These are phyloP conservation scores for Pteronura brasiliensis DNA, from an alignment of 2,113 vertebrate species.

Conservation along the genomic window DNA sequence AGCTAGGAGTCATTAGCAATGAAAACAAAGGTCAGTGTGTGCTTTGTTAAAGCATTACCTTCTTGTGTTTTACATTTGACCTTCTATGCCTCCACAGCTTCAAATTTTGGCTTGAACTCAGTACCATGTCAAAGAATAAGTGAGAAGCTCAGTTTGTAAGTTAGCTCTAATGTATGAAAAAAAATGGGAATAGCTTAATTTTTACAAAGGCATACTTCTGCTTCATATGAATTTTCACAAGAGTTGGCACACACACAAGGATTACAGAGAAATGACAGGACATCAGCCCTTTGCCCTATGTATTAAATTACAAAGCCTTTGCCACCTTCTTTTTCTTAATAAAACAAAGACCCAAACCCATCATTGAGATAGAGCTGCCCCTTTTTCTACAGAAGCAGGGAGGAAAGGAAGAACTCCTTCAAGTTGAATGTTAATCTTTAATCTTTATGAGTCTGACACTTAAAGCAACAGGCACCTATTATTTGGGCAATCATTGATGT, in stretches of 20 bases:
- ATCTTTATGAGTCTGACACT: not conserved
- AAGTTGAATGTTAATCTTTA: not conserved
- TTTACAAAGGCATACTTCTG: not conserved
- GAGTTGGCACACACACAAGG: not conserved
- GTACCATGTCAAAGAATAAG: not conserved
- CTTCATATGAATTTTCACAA: constrained; percentile 14
- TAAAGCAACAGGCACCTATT: not conserved
- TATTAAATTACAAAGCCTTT: not conserved
- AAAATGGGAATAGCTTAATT: not conserved
- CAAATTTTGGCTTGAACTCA: not conserved
- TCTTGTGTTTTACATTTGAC: not conserved
- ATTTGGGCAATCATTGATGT: not conserved
- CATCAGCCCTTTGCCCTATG: not conserved
- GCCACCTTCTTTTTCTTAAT: not conserved
- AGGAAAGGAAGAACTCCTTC: not conserved
- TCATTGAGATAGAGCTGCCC: not conserved
- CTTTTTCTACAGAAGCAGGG: not conserved
- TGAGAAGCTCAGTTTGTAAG: not conserved
- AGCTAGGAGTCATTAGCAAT: not conserved
- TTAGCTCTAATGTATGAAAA: not conserved
- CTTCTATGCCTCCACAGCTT: not conserved
- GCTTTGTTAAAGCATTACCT: not conserved
- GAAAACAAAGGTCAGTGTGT: not conserved
- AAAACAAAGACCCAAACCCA: not conserved
- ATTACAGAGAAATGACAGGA: not conserved